Base-by-base conservation (phyloP, 1,140 invertebrate species). In the Scylla paramamosain region DNA sequence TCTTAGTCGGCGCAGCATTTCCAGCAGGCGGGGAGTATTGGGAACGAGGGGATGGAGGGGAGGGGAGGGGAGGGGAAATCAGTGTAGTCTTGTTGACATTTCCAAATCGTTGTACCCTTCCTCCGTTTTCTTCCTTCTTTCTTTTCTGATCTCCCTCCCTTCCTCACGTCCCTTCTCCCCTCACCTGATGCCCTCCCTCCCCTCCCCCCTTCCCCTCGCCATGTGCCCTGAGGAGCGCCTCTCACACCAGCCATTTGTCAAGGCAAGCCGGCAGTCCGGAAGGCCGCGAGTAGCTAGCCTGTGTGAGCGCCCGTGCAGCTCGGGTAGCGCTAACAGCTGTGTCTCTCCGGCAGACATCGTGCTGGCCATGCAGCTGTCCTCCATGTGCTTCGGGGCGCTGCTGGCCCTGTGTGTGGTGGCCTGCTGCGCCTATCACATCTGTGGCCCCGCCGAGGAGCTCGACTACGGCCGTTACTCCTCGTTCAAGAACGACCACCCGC, bases 401-500 rank as follows among this genome's bases (percentile, higher is more conserved):
- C 39, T 95, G 45, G 94, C 94, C 25, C 90, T 95, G 45, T 93
- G 91, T 46, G 87, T 95, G 46, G 94, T 95, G n/a, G 94, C 94
- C 91, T 95, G 94, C 84, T 95, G 94, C 82, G 94, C 94, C 29
- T 95, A 95, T 91, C 92, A 95, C 84, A 95, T 95, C 91, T 95
- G 94, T 20, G 94, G 94, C 10, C 94, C 94, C 20, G 94, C 94
- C 32, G 90, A 95, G 91, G 94, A 95, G 84, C 67, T 92, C 48
- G 94, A 95, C 91, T 95, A 91, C 89, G 46, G 46, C 12, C 83
- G 94, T 7, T 95, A 95, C 59, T 87, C 89, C 20, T 67, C 29
- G 48, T 45, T 95, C 48, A 95, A 95, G 91, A 82, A 16, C 29
- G 84, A 91, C 0, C 48, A 83, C 6, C 48, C 94, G 12, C 94